Evolutionary conservation across 2,113 vertebrate species (phyloP).

Genomic region (Sinocyclocheilus grahami): DNA sequence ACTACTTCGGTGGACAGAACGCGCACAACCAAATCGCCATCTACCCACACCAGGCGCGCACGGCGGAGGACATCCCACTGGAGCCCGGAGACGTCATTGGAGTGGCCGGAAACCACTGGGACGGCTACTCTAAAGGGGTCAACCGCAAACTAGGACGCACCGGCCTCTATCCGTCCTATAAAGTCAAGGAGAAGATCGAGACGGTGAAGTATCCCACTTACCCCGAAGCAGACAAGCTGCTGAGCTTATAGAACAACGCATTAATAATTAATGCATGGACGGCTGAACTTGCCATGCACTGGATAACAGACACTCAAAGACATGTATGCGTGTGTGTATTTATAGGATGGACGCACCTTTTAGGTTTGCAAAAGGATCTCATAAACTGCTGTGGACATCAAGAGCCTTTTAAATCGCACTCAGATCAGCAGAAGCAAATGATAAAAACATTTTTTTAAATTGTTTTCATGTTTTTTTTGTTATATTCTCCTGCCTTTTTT

Average conservation of each 20-base stretch:
- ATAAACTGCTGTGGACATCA: not conserved
- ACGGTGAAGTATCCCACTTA: slow-evolving; percentile 97
- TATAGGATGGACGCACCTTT: not conserved
- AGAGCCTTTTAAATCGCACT: not conserved
- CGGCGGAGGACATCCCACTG: slow-evolving; percentile 91
- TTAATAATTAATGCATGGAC: not conserved
- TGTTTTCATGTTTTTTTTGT: not conserved
- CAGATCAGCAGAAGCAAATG: not conserved
- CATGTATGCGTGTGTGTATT: not conserved
- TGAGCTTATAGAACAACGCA: slow-evolving; percentile 62
- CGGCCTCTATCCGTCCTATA: slow-evolving; percentile 97
- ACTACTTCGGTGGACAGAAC: slow-evolving; percentile 98
- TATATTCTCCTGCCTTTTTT: not conserved
- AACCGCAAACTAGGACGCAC: slow-evolving; percentile 96
- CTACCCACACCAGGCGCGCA: slow-evolving; percentile 90
- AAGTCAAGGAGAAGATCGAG: slow-evolving; percentile 97
- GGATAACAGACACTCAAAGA: not conserved
- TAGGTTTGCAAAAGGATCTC: slow-evolving; percentile 10
- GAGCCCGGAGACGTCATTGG: slow-evolving; percentile 95
- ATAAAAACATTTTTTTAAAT: not conserved
- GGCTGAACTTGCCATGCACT: not conserved
- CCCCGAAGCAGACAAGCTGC: slow-evolving; percentile 92
- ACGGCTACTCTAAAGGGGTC: slow-evolving; percentile 97
- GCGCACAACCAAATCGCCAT: slow-evolving; percentile 97
- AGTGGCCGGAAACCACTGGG: slow-evolving; percentile 98